Percentiles rank a stretch among this genome's conserved stretches.
Evolutionary conservation across 2,113 vertebrate genomes (phyloP).

Genomic region (Cebus imitator): DNA sequence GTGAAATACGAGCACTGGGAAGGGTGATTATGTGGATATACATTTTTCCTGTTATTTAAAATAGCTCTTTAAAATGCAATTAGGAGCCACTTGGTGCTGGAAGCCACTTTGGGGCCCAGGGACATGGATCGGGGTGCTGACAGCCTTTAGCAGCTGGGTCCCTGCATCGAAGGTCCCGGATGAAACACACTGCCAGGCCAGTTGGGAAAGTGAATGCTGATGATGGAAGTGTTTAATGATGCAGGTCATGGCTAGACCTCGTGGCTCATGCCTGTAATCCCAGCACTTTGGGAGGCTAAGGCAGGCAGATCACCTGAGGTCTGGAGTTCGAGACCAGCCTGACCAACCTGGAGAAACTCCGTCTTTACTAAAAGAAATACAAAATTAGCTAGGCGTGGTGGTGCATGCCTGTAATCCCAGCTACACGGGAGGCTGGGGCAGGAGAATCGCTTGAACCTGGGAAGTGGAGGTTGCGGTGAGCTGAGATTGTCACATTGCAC

Average conservation of each 20-base stretch:
- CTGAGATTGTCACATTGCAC: no score
- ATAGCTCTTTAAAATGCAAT: neutral
- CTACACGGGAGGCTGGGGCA: no score
- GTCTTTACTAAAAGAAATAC: no score
- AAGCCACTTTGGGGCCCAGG: accelerated
- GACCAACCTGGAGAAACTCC: no score
- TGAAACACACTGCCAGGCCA: accelerated
- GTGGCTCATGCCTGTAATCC: no score
- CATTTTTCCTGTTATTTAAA: neutral
- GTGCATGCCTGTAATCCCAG: no score
- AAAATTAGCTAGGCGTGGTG: no score
- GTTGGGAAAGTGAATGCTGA: constrained; percentile 71
- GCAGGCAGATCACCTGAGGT: no score
- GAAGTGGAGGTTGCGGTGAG: no score
- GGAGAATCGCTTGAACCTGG: no score
- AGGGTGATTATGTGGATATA: accelerated
- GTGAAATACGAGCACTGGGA: accelerated
- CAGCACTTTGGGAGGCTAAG: no score
- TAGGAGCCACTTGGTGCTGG: neutral
- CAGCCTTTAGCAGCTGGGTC: neutral
- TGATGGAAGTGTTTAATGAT: constrained; percentile 60
- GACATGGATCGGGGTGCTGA: accelerated
- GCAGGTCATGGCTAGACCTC: neutral
- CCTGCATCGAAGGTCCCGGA: accelerated
- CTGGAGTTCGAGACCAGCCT: no score